Conservation (phyloP, 2,888 invertebrate species). For the Reticulitermes lucifugus region DNA sequence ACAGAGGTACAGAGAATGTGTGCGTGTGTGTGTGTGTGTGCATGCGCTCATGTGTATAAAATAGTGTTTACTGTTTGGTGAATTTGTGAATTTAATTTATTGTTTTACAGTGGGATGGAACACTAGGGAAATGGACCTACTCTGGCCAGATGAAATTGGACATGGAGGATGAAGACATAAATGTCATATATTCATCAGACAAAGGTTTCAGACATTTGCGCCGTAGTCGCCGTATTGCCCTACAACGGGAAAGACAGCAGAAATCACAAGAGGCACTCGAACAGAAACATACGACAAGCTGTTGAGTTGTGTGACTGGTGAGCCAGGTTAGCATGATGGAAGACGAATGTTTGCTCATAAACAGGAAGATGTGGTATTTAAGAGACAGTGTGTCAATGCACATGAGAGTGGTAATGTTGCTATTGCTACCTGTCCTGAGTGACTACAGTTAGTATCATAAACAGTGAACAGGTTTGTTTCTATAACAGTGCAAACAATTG, state of each 20-base stretch:
- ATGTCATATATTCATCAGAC: not conserved
- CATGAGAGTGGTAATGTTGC: not conserved
- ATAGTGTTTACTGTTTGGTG: too few relatives aligned
- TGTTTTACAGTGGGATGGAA: conserved; percentile 62
- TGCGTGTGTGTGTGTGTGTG: too few relatives aligned
- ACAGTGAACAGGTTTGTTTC: too few relatives aligned
- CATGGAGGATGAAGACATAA: conserved; percentile 54
- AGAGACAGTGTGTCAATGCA: not conserved
- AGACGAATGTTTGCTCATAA: not conserved
- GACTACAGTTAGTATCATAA: too few relatives aligned
- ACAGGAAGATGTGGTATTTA: not conserved
- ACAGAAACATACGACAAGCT: conserved; percentile 4
- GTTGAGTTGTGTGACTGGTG: conserved; percentile 28
- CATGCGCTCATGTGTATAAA: too few relatives aligned
- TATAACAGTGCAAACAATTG: too few relatives aligned
- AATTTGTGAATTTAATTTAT: too few relatives aligned
- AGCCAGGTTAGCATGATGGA: not conserved
- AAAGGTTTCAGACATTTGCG: conserved; percentile 51
- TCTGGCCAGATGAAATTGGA: conserved; percentile 51
- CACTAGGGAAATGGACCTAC: conserved; percentile 61
- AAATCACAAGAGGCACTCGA: conserved; percentile 20
- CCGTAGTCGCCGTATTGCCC: conserved; percentile 58
- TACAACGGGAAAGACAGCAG: conserved; percentile 56
- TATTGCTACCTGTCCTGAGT: too few relatives aligned
- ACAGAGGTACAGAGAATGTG: too few relatives aligned